Evolutionary conservation across 2,888 invertebrate genomes (phyloP), one percentile per base, ranked within the genome.

Genomic region (Brenthis ino): DNA sequence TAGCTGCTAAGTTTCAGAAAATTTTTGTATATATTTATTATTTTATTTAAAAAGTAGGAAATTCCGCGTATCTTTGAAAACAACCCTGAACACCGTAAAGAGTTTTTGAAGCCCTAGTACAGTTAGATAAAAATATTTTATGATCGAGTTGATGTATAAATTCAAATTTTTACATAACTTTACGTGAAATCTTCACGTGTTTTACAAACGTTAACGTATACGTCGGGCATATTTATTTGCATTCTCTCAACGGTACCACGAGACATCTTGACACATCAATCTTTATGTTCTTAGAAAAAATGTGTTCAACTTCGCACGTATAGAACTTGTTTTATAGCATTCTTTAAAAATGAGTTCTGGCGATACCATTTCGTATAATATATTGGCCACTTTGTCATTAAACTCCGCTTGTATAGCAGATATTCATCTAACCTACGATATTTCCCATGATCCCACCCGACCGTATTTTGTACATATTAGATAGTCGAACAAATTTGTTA

Each of bases 201-300:
- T 56, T 57, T 20, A 53, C 58, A 57, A 61, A 63, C 56, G 63
- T 61, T 56, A n/a, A 60, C 16, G 60, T 57, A 57, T 55, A 65
- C 20, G 48, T 57, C 57, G 43, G 55, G 50, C 53, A 63, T 20
- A 16, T 63, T 48, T 20, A 68, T 72, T 70, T 68, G 64, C 70
- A 72, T 70, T 65, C 70, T 16, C 57, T 48, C 70, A 67, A 65
- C 72, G 72, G 70, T 68, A 66, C 68, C 12, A 37, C 57, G 50
- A 66, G 63, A 63, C 69, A 65, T 68, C 67, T 72, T 54, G 61
- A 58, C 56, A 60, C 63, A 47, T 68, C 51, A 66, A 70, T 72
- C 72, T 70, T 64, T 60, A 67, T 65, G 53, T 70, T 70, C 72
- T 63, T 64, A 68, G 72, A 72, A 64, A 56, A 66, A 68, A 64